Conservation (phyloP, 2,797 vertebrate genomes). For the Otus scops region DNA sequence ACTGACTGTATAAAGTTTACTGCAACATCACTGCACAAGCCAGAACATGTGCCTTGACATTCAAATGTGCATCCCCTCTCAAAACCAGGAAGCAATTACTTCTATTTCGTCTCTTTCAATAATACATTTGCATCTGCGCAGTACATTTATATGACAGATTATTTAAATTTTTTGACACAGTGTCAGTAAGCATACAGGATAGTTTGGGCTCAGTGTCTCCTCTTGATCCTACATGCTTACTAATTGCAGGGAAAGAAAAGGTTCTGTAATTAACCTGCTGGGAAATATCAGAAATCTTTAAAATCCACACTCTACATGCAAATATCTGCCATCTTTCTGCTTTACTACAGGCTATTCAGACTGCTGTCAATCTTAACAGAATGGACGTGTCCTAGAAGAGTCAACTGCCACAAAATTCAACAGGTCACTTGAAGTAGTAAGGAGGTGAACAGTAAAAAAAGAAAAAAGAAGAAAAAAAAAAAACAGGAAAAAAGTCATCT, state of each 20-base stretch:
- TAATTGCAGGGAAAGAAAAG: background rate
- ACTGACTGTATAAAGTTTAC: background rate
- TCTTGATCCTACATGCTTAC: background rate
- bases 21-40: background rate
- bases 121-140: background rate
- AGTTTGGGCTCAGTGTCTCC: background rate
- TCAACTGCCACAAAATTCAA: background rate
- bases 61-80: background rate
- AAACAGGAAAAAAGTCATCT: background rate
- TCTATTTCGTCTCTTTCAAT: background rate
- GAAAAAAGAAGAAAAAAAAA: no score
- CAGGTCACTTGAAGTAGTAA: background rate
- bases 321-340: background rate
- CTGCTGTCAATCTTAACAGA: background rate
- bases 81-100: slow-evolving; percentile 32
- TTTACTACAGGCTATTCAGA: background rate
- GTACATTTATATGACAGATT: background rate
- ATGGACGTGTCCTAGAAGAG: background rate
- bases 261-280: background rate
- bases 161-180: background rate
- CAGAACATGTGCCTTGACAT: background rate
- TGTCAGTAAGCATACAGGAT: background rate
- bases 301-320: background rate
- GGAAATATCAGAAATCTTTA: background rate
- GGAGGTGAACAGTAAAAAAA: background rate